Base-by-base conservation (phyloP, 2,888 invertebrate genomes). In the Dioctria linearis region DNA sequence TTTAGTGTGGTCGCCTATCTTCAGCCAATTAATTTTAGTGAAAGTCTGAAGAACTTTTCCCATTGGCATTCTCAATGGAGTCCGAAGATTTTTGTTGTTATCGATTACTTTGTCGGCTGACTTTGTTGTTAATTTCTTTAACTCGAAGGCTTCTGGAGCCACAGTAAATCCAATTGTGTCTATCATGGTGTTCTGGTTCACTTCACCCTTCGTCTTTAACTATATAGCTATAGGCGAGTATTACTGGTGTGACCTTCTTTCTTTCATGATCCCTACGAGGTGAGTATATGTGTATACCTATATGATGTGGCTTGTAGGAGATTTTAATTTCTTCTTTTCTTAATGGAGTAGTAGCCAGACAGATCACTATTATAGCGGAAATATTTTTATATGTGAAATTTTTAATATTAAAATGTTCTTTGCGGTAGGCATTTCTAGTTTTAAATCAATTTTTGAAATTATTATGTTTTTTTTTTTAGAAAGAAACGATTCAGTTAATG, bases 341-440 rank as follows among this genome's bases (percentile, higher is more conserved):
- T 59, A 75, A 75, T 75, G 59, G 73, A 75, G 57, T 75, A 73
- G 67, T 67, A 4, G n/a, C 4, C 43, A 69, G 54, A 25, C 69
- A 67, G 67, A 67, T 25, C 46, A 37, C 42, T 69, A 25, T 25
- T 46, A 67, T 46, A 67, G 67, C 11, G 49, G 43, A 25, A 25
- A 25, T 25, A 25, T 25, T 25, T 25, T 25, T 25, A 25, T 25
- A 25, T 25, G 25, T 25, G 25, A 25, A 25, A 25, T 25, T 25
- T 25, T 25, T 25, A 25, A 25, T 25, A 1, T 25, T 25, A 25
- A 25, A 25, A 25, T 25, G 25, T 25, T 25, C 25, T 25, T 25
- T 25, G 0, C 25, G 25, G 25, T 25, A 25, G 25, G 25, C 25
- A 25, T 25, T 25, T 25, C 25, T 25, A 25, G 25, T 25, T 25